Percentiles rank a stretch among this genome's conserved stretches.
phyloP scores from a whole-genome alignment of 1,140 invertebrate genomes.

The Drosophila mauritiana region DNA sequence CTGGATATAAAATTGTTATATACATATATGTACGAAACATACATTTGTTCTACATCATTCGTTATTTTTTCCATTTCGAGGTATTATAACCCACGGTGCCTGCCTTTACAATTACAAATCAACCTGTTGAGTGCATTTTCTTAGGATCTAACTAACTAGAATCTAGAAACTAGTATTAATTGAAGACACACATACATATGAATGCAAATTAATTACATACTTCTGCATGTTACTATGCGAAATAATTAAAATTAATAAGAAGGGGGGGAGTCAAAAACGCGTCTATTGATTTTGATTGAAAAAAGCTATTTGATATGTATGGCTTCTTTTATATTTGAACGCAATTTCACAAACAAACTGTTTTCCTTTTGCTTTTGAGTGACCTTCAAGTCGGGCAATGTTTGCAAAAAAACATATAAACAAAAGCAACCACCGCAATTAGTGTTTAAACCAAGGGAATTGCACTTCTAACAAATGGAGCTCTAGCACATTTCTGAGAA shows the following conservation, averaged over 20 bases:
- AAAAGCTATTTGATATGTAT: slow-evolving; percentile 16
- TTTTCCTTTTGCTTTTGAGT: slow-evolving; percentile 11
- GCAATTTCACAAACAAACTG: slow-evolving; percentile 8
- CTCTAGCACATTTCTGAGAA: not conserved
- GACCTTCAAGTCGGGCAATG: slow-evolving; percentile 40
- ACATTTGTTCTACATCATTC: too few species aligned
- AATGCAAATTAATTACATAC: not conserved
- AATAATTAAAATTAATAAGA: not conserved
- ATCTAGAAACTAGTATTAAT: too few species aligned
- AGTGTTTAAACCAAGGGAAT: slow-evolving; percentile 18
- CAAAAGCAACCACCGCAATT: slow-evolving; percentile 16
- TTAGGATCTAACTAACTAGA: too few species aligned
- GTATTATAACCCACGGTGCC: too few species aligned
- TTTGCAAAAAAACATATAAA: slow-evolving; percentile 32
- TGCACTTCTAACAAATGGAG: not conserved
- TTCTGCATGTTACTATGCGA: slow-evolving; percentile 8
- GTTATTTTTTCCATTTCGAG: too few species aligned
- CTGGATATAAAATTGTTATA: too few species aligned
- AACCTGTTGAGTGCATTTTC: too few species aligned
- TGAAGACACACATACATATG: not conserved
- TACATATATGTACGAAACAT: too few species aligned
- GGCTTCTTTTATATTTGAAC: slow-evolving; percentile 9
- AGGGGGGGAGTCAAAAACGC: not conserved
- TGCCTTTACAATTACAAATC: too few species aligned
- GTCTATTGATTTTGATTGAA: slow-evolving; percentile 1